Evolutionary conservation across 35 echinoderm and acorn worm species (phyloP), one percentile per base, ranked within the genome.

Genomic region (Ophiothrix spiculata): DNA sequence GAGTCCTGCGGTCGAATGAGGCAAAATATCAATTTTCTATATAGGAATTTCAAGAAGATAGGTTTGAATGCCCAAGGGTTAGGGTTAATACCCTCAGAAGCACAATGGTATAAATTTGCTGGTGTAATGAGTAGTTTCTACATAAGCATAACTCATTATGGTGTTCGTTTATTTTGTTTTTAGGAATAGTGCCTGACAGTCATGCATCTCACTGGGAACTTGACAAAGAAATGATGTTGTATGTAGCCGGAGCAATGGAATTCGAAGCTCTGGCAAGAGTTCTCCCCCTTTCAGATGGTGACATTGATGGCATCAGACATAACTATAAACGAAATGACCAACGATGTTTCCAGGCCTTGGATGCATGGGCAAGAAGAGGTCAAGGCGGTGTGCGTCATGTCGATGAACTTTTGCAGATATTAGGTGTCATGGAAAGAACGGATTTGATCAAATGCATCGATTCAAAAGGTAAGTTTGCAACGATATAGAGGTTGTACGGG

Each of bases 301-400:
- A 83, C 19, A 36, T 34, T 49, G 36, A 63, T 1, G 49, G n/a
- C 19, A 83, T 83, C 10, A 37, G 64, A 64, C 36, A n/a, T 3
- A 19, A 31, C 25, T 60, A 83, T 23, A 13, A 11, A 21, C 0
- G 11, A 83, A 60, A 33, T 33, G 46, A 83, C 6, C n/a, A 35
- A 28, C 60, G 81, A n/a, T 32, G 49, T 36, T 83, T 64, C 49
- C 28, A 83, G 14, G 45, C 60, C 1, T 33, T 83, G 28, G 81
- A 83, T 31, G 4, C 45, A 16, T 83, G 81, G 81, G 60, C 21
- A 35, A 45, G 81, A 17, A 31, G 81, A 34, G 81, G 81, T 35
- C 11, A n/a, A 13, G 49, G 33, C 31, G 49, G 49, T 13, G 15
- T 64, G 19, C 81, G 81, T 33, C 33, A 37, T 12, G 35, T 83